These are phyloP conservation scores for Xylota sylvarum DNA, from an alignment of 2,888 invertebrate genomes.

Conservation along the genomic window DNA sequence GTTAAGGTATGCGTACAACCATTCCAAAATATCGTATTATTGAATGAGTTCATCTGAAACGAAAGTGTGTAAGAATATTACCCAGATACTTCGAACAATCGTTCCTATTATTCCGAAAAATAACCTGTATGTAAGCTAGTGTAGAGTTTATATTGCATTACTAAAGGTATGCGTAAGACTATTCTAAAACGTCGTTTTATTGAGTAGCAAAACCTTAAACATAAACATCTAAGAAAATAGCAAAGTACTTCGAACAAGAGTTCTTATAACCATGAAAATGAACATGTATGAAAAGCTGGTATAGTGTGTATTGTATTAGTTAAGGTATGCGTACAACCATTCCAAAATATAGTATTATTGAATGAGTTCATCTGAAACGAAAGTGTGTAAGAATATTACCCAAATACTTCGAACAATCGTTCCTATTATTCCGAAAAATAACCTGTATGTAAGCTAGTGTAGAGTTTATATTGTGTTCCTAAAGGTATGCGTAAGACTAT, in stretches of 20 bases:
- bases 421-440: not conserved
- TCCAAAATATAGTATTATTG: not conserved
- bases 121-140: not conserved
- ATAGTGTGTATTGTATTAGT: not conserved
- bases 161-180: not conserved
- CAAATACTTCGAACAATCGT: not conserved
- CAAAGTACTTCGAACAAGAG: not conserved
- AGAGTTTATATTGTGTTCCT: not conserved
- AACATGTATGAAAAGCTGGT: not conserved
- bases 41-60: not conserved
- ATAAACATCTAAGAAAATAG: too few relatives aligned
- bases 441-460: not conserved
- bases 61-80: not conserved
- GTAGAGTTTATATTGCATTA: not conserved
- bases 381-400: not conserved
- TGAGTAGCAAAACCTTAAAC: too few relatives aligned
- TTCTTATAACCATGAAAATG: too few relatives aligned
- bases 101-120: not conserved
- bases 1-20: not conserved
- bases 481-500: not conserved
- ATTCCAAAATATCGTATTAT: not conserved
- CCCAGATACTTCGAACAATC: not conserved
- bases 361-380: not conserved
- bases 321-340: not conserved
- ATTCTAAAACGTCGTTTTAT: too few relatives aligned